Conservation (phyloP, 2,797 vertebrate genomes). For the Falco concolor region DNA sequence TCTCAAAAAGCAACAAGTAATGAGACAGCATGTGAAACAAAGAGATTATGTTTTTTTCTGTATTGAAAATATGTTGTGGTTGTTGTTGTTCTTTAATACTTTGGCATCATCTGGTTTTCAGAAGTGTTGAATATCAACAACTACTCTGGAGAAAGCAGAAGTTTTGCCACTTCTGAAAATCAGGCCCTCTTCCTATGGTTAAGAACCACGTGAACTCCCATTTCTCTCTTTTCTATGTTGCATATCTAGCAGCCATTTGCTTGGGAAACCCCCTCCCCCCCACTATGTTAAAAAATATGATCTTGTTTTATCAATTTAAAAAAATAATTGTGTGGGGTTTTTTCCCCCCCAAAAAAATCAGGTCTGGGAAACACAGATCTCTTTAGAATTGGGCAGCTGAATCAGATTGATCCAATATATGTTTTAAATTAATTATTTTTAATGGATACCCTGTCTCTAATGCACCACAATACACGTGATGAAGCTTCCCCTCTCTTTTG, state of each 20-base stretch:
- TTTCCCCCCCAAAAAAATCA: conserved; percentile 22
- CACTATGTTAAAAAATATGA: conserved; percentile 52
- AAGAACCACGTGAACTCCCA: neutral
- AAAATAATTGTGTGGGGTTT: conserved; percentile 58
- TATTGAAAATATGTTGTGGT: neutral
- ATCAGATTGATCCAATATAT: conserved; percentile 30
- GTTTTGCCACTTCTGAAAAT: conserved; percentile 38
- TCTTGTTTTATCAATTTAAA: conserved; percentile 51
- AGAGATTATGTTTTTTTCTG: neutral
- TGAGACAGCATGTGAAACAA: conserved; percentile 27
- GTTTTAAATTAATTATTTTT: conserved; percentile 29
- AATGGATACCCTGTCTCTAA: conserved; percentile 68
- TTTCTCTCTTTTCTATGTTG: conserved; percentile 58
- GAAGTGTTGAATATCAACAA: conserved; percentile 6
- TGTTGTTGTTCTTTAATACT: neutral
- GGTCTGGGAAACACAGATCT: conserved; percentile 49
- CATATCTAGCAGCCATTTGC: conserved; percentile 57
- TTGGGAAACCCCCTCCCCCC: conserved; percentile 32
- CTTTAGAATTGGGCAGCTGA: conserved; percentile 35
- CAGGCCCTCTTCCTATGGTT: neutral
- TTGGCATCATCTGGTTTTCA: conserved; percentile 55
- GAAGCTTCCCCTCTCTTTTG: conserved; percentile 13
- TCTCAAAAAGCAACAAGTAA: conserved; percentile 42
- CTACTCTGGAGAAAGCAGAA: neutral
- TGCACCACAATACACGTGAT: conserved; percentile 27